Conservation (phyloP, 2,888 invertebrate genomes). For the Lagria hirta region DNA sequence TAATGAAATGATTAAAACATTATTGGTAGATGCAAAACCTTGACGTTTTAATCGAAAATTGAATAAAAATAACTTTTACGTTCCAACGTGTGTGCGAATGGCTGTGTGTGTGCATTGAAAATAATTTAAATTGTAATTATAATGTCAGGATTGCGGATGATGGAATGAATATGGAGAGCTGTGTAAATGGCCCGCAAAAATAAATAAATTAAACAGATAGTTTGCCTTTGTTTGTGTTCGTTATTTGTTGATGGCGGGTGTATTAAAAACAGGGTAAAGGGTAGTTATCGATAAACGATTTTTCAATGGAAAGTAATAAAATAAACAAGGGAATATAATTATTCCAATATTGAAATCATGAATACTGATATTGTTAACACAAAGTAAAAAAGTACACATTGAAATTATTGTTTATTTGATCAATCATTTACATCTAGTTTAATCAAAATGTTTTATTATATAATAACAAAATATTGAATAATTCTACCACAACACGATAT, state of each 20-base stretch:
- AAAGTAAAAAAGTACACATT: constrained; percentile 15
- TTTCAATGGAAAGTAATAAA: constrained; percentile 18
- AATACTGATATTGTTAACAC: constrained; percentile 19
- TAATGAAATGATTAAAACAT: too few relatives aligned
- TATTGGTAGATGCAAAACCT: too few relatives aligned
- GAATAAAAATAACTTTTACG: too few relatives aligned
- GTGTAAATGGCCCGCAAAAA: constrained; percentile 22
- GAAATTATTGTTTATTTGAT: constrained; percentile 20
- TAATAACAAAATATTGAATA: constrained; percentile 18
- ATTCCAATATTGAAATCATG: constrained; percentile 22
- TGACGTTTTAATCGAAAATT: too few relatives aligned
- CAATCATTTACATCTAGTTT: constrained; percentile 19
- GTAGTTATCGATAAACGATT: constrained; percentile 20
- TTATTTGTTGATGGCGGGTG: constrained; percentile 22
- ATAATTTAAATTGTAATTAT: constrained; percentile 20
- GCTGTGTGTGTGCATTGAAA: too few relatives aligned
- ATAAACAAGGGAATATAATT: constrained; percentile 19
- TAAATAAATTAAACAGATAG: constrained; percentile 25
- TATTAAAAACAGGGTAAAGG: constrained; percentile 12
- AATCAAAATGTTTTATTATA: constrained; percentile 23
- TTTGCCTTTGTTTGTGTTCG: constrained; percentile 18
- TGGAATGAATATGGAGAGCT: constrained; percentile 7
- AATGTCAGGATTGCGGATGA: constrained; percentile 8
- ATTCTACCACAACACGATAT: constrained; percentile 15
- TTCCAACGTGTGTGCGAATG: too few relatives aligned